Evolutionary conservation across 2,113 vertebrate species (phyloP), one percentile per base, ranked within the genome.

Genomic region (Rousettus leschenaultii): DNA sequence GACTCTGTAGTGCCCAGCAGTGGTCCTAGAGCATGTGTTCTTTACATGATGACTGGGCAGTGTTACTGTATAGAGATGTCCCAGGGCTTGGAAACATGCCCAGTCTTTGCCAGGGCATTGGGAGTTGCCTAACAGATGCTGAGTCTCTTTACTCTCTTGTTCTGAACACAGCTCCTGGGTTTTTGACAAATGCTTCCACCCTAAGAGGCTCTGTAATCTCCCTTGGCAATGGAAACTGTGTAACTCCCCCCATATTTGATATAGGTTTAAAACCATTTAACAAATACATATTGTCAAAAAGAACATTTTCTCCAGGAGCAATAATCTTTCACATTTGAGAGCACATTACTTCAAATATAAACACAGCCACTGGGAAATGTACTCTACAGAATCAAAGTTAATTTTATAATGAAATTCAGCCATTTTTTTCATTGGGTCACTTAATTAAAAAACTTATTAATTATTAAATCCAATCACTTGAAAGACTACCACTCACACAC

Each of bases 381-480:
- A 51, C 7, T 48, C 35, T 88, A 35, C 19, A 77, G 71, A 85
- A 87, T 85, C 51, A 40, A 84, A 96, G 26, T 89, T 92, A 82
- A 87, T 96, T 89, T 96, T 77, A 78, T 6, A 53, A 14, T 91
- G 82, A 93, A 84, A 91, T 90, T 95, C 53, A 74, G 18, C 71
- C 75, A 75, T 73, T 59, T 57, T 84, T 90, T 57, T 24, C 45
- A 93, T 4, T 78, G 48, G 28, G 28, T 38, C 53, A 73, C 26
- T 95, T 88, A n/a, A 86, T 80, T 87, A 30, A 38, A 14, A 16
- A 85, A 82, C 38, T 16, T 79, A n/a, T 65, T 93, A 19, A 78
- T 87, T 63, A 59, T 82, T 45, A 93, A 82, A 74, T 75, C 45
- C 24, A 66, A 61, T 43, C 51, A 45, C 53, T 53, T 61, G 68